Conservation (phyloP, 1,140 invertebrate species). For the Sminthurides bifidus region DNA sequence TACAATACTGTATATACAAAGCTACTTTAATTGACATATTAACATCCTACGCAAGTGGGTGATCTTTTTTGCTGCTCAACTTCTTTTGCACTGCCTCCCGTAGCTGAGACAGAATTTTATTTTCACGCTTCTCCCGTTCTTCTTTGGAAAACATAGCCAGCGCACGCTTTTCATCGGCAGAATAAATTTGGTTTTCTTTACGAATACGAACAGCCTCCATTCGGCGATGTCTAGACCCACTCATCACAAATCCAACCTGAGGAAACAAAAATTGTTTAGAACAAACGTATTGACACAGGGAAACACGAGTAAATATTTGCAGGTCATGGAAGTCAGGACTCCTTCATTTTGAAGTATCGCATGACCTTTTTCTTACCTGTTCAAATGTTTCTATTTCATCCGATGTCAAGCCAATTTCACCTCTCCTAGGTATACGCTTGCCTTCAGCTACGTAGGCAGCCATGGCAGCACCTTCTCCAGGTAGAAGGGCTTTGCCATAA, state of each 20-base stretch:
- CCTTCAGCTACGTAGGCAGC: constrained; percentile 97
- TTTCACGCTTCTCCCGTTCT: constrained; percentile 89
- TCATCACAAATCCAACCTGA: constrained; percentile 72
- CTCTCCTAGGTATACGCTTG: constrained; percentile 92
- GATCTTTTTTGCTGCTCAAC: constrained; percentile 33
- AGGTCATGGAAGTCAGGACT: no score
- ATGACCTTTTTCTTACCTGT: constrained; percentile 53
- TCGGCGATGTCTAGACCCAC: constrained; percentile 84
- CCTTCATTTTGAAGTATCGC: no score
- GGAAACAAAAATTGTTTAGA: constrained; percentile 10
- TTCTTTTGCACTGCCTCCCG: constrained; percentile 68
- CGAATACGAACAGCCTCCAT: constrained; percentile 99
- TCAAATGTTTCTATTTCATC: constrained; percentile 91
- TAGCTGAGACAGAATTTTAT: constrained; percentile 90
- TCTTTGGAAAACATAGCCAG: constrained; percentile 97
- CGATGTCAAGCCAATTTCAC: constrained; percentile 95
- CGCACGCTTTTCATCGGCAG: constrained; percentile 95
- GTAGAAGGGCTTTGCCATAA: constrained; percentile 78
- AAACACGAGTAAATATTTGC: no score
- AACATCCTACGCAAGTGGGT: no score
- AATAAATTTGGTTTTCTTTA: constrained; percentile 99
- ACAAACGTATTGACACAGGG: no score
- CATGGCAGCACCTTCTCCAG: constrained; percentile 95
- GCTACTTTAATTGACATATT: no score
- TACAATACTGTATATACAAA: no score